Conservation (phyloP, 2,888 invertebrate genomes). For the Mystacides longicornis region DNA sequence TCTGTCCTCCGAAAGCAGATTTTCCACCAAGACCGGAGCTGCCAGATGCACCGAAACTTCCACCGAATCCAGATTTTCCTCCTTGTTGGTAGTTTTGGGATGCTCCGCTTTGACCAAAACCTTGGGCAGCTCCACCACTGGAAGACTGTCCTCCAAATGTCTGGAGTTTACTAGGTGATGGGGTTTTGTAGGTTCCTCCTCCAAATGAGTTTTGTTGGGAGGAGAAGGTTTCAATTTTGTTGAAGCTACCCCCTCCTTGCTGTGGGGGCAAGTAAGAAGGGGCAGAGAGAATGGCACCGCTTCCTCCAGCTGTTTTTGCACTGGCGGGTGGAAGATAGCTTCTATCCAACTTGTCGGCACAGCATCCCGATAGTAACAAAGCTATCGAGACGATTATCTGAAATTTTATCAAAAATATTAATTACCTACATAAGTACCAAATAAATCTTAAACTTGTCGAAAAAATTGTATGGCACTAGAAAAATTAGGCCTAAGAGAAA, state of each 20-base stretch:
- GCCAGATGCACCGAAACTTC: neutral
- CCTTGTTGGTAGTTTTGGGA: conserved; percentile 2
- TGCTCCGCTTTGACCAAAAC: neutral
- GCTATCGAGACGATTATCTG: conserved; percentile 28
- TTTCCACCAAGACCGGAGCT: neutral
- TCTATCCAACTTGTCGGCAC: conserved; percentile 39
- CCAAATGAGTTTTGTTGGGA: conserved; percentile 12
- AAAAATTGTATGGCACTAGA: too few relatives aligned
- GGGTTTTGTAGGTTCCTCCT: conserved; percentile 1
- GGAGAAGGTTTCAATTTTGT: conserved; percentile 9
- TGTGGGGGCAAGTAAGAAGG: conserved; percentile 25
- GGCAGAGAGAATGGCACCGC: conserved; percentile 30
- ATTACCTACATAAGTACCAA: neutral
- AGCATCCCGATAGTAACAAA: conserved; percentile 27
- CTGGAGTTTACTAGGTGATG: conserved; percentile 1
- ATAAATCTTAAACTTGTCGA: too few relatives aligned
- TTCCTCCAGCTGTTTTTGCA: conserved; percentile 38
- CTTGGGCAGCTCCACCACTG: conserved; percentile 2
- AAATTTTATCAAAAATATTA: conserved; percentile 16
- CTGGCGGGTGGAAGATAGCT: conserved; percentile 42
- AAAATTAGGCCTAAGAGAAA: too few relatives aligned
- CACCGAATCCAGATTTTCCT: neutral
- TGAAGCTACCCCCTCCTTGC: neutral
- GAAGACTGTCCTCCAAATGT: conserved; percentile 7
- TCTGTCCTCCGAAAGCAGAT: neutral